Base-by-base conservation (phyloP, 2,888 invertebrate species). In the Synanthedon myopaeformis region DNA sequence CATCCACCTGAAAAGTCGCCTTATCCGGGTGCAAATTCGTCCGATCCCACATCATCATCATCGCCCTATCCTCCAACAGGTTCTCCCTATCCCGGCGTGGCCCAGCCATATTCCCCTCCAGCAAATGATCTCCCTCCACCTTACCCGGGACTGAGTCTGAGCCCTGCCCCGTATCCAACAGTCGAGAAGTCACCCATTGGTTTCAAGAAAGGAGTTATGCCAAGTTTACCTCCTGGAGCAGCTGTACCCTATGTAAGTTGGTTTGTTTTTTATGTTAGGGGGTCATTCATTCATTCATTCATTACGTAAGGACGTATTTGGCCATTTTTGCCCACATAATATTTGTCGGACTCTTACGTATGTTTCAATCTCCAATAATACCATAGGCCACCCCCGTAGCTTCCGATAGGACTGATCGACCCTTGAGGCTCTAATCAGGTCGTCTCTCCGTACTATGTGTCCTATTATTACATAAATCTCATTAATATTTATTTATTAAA, bases 171-270 rank as follows among this genome's bases (percentile, higher is more conserved):
- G 2, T 17, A 13, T 19, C 13, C 51, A 23, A 12, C 17, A 8
- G 19, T 12, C 12, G 23, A 23, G 5, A 49, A 5, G 76, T 72
- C 0, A 69, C 62, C 6, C 12, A 69, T 2, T 77, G 49, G 76
- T 0, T 78, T 76, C 42, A 58, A 52, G 4, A 54, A 56, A 0
- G 54, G 61, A 4, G 42, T 56, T 0, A 58, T 70, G 35, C 76
- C 79, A 0, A 51, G 68, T 10, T 52, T 77, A 48, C 76, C 80
- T 0, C 60, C 62, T 0, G 66, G 65, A 6, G 57, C 62, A 8
- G 60, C 55, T 10, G 64, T 71, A n/a, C 73, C 77, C 5, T 68
- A 70, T 54, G 60, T 62, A 28, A 67, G 64, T 55, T 35, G 35
- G 8, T 35, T 10, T 35, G 5, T 8, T 35, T 0, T 35, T 35